Evolutionary conservation across 2,888 invertebrate species (phyloP), one percentile per base, ranked within the genome.

Genomic region (Aporophyla lueneburgensis): DNA sequence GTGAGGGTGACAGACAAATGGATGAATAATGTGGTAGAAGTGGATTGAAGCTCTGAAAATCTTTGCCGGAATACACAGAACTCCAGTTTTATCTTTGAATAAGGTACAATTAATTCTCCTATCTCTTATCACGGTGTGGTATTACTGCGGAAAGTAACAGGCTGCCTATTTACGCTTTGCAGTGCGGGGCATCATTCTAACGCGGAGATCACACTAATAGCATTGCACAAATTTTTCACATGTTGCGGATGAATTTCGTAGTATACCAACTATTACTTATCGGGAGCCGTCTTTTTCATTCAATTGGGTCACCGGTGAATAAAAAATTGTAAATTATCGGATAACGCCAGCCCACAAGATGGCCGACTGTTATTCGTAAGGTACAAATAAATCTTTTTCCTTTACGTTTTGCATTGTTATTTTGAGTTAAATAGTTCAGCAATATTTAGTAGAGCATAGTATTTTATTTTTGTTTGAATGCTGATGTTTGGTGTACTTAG

Each of bases 321-420:
- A 88, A 93, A 93, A 93, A 92, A 90, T 92, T 89, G 88, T 92
- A 93, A 92, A 91, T 92, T 94, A 93, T 96, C 96, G 95, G 94
- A 95, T 95, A 96, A 96, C 96, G 96, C 96, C 89, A 96, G 95
- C 95, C 96, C 93, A 96, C 96, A 96, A 96, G 95, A 96, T 96
- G 96, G 96, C 96, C 96, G 96, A 95, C 96, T 95, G 95, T 95
- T 96, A 94, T 95, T 96, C 94, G 96, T 96, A 95, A 96, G 96
- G 96, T 96, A 96, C 93, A 87, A 93, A 94, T 93, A 93, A 92
- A 93, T 92, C 89, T 91, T 92, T 93, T 93, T 91, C 89, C 88
- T 87, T 92, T 90, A 82, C 85, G 83, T 90, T 88, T 85, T 84
- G 83, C 86, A 85, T 84, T 85, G 78, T 88, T 88, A 81, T 76